phyloP scores from a whole-genome alignment of 2,888 invertebrate genomes.

The Notocelia uddmanniana region DNA sequence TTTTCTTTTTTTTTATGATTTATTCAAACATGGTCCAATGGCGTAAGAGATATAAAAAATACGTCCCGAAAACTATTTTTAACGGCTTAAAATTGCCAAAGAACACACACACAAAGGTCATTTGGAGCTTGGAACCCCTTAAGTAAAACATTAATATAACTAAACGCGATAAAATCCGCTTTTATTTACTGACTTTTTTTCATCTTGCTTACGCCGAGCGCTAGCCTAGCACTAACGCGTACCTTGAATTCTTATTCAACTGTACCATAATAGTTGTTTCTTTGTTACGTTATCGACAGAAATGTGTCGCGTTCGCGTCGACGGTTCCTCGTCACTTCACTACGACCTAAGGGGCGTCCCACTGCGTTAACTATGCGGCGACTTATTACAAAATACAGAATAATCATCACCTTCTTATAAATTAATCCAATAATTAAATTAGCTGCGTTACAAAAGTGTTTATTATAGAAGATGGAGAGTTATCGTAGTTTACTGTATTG shows the following conservation, averaged over 20 bases:
- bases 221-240: background rate
- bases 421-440: constrained; percentile 49
- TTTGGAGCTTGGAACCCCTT: too few species aligned
- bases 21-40: too few species aligned
- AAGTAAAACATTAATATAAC: too few species aligned
- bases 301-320: constrained; percentile 12
- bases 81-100: too few species aligned
- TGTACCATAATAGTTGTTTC: background rate
- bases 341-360: constrained; percentile 66
- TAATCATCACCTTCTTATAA: constrained; percentile 52
- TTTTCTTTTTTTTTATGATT: too few species aligned
- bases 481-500: constrained; percentile 7
- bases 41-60: too few species aligned
- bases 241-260: background rate
- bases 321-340: constrained; percentile 51
- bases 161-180: too few species aligned
- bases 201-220: background rate
- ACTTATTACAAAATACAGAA: constrained; percentile 46
- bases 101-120: too few species aligned
- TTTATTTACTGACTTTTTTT: background rate
- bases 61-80: too few species aligned
- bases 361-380: constrained; percentile 56
- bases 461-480: constrained; percentile 8
- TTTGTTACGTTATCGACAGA: constrained; percentile 6
- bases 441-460: constrained; percentile 54